Evolutionary conservation across 1,140 invertebrate species (phyloP), one percentile per base, ranked within the genome.

Genomic region (Lanistes nyassanus): DNA sequence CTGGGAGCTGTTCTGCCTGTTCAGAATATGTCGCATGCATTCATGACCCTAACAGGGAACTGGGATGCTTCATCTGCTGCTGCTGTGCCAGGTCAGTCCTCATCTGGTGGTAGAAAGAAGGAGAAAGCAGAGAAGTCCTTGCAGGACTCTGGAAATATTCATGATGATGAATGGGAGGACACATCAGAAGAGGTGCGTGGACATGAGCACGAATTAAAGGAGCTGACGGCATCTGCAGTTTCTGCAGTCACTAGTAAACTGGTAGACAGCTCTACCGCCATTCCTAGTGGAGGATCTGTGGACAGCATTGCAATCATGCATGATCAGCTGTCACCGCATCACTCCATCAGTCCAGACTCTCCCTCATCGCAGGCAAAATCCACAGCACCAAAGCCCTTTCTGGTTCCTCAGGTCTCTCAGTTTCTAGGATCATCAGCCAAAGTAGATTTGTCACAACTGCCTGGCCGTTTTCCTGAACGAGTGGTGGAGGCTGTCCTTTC

Each of bases 91-190:
- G 34, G 31, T 21, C 26, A 11, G 2, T 21, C 56, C 9, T 23
- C 19, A 19, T 34, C 51, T 16, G 37, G n/a, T 7, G 26, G 39
- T 21, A 21, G 56, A 42, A 39, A 19, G 23, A n/a, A 60, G 70
- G 23, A 26, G 56, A 29, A 72, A 23, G 31, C n/a, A 11, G 37
- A 42, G 55, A 72, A 62, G 39, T 76, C 79, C 9, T 75, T 83
- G 21, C 81, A 81, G 64, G 83, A 85, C 58, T 85, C 83, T 51
- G 83, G 83, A 16, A 85, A 85, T 79, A 81, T 85, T 0, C 83
- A 79, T 80, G 83, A 85, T 76, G 81, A 80, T 53, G 78, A 81
- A 37, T 72, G 70, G 70, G 23, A 42, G 34, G 70, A 72, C 70
- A 6, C 34, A 11, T 31, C 23, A 60, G 56, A 31, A 9, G 56